Base-by-base conservation (phyloP, 2,113 vertebrate genomes). In the Sakesphorus luctuosus region DNA sequence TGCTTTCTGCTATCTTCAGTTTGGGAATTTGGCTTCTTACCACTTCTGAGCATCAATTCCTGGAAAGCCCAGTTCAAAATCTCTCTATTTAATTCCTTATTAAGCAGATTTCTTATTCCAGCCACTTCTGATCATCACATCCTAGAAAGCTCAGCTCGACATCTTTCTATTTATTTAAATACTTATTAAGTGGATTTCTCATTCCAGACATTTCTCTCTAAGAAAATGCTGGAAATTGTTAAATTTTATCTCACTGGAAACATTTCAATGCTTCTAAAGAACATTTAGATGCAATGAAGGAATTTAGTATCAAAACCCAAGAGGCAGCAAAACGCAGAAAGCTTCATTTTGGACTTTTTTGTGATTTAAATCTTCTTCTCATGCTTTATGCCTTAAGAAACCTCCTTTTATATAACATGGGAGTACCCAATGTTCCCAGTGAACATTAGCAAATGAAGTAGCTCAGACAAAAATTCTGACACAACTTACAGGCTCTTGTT, bases 401-500 rank as follows among this genome's bases (percentile, higher is more conserved):
- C 9, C 8, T 58, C 52, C 5, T 26, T 3, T 36, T 29, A 29
- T 5, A 8, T 9, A 72, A 53, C 0, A 0, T 24, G 21, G 19
- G 23, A 28, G n/a, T 16, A 36, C 23, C 9, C 52, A 49, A 1
- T 4, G 11, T 14, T 84, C 46, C 62, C 44, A 65, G 8, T 20
- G 38, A 94, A 67, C 25, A 74, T 47, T 8, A 52, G 31, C 61
- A 94, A 65, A 89, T 29, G 13, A 75, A 73, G 33, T 5, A 79
- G 25, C 44, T 19, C 43, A 69, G 43, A 88, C 28, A 66, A 59
- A 38, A 62, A 65, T 19, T 52, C 47, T 21, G 31, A 73, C 53
- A 50, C 59, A 85, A 97, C 99, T 99, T 98, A 99, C 99, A n/a
- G 99, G 99, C 61, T 99, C 99, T 69, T 99, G 98, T 76, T 99